Evolutionary conservation across 2,888 invertebrate species (phyloP).

Genomic region (Trachelus tabidus): DNA sequence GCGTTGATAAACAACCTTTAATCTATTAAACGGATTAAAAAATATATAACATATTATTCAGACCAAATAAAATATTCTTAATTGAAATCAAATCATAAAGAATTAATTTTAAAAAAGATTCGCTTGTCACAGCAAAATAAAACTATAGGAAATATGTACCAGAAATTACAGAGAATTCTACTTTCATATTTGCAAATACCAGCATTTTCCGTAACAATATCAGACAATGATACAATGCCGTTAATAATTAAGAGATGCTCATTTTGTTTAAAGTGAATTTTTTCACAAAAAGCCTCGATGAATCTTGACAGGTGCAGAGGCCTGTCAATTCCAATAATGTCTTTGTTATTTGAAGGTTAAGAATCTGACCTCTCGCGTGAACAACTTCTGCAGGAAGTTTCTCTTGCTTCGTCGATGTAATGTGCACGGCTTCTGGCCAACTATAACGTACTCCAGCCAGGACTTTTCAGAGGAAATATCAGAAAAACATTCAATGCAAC

Average conservation of each 20-base stretch:
- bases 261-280: not conserved
- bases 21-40: conserved; percentile 41
- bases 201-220: not conserved
- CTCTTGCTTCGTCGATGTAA: conserved; percentile 49
- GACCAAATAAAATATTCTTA: not conserved
- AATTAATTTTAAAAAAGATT: not conserved
- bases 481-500: conserved; percentile 61
- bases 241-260: not conserved
- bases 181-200: not conserved
- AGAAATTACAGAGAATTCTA: not conserved
- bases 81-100: not conserved
- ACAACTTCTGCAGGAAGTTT: conserved; percentile 68
- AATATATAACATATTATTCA: not conserved
- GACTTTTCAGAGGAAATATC: conserved; percentile 60
- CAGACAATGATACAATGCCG: not conserved
- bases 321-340: conserved; percentile 38
- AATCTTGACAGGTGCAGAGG: conserved; percentile 37
- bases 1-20: conserved; percentile 57
- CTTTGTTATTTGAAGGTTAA: conserved; percentile 42
- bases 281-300: not conserved
- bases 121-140: not conserved
- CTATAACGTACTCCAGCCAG: conserved; percentile 52
- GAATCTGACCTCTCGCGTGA: conserved; percentile 72
- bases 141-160: not conserved
- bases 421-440: conserved; percentile 55